Conservation (phyloP, 2,888 invertebrate genomes). For the Callyntrura guangdongensis region DNA sequence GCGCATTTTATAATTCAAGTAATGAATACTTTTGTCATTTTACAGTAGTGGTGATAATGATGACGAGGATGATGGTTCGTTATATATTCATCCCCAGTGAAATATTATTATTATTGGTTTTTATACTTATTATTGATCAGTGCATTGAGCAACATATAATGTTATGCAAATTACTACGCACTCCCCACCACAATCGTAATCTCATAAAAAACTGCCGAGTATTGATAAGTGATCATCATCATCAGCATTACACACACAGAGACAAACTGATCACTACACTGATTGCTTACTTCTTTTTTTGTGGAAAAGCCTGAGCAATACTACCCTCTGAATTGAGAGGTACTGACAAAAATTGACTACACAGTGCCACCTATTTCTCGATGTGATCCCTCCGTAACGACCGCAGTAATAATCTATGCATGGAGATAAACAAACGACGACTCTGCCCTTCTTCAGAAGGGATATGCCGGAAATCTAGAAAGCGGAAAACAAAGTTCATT, state of each 20-base stretch:
- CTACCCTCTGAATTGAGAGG: background rate
- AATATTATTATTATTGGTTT: background rate
- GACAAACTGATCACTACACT: no score
- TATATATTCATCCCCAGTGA: background rate
- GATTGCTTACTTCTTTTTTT: no score
- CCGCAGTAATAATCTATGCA: no score
- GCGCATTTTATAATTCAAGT: background rate
- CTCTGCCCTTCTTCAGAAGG: background rate
- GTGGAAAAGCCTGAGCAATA: no score
- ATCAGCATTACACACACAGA: no score
- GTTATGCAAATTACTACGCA: constrained; percentile 4
- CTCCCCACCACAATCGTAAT: no score
- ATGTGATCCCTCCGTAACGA: no score
- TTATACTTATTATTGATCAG: no score
- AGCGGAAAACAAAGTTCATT: constrained; percentile 31
- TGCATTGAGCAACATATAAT: background rate
- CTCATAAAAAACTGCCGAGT: background rate
- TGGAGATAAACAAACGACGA: background rate
- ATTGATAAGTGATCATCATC: constrained; percentile 13
- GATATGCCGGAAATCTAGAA: constrained; percentile 30
- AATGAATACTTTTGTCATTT: background rate
- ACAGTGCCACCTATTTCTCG: background rate
- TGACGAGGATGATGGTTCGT: no score
- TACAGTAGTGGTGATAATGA: background rate
- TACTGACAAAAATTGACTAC: no score